phyloP scores from a whole-genome alignment of 2,113 vertebrate genomes.

The Triplophysa dalaica region DNA sequence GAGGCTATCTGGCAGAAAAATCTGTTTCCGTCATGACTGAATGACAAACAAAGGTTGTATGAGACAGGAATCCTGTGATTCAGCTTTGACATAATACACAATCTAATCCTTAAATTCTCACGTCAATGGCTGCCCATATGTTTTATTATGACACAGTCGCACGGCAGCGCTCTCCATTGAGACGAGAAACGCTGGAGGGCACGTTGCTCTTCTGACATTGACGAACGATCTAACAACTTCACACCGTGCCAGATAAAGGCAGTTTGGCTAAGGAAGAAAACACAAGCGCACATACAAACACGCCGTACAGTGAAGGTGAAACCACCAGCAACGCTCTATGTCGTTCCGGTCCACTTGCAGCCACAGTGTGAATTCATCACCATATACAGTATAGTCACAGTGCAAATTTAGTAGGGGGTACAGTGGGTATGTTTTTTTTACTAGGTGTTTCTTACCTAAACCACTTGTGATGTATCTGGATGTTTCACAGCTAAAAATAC shows the following conservation, averaged over 20 bases:
- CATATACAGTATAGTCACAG: no score
- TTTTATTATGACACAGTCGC: constrained; percentile 28
- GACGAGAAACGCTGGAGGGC: constrained; percentile 41
- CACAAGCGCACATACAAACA: constrained; percentile 22
- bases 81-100: constrained; percentile 30
- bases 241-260: constrained; percentile 44
- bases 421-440: no score
- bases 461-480: no score
- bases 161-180: constrained; percentile 10
- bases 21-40: constrained; percentile 15
- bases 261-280: constrained; percentile 24
- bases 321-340: background rate
- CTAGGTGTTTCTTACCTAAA: background rate
- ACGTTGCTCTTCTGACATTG: constrained; percentile 54
- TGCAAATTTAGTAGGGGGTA: no score
- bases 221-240: constrained; percentile 56
- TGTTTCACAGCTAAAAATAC: no score
- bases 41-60: constrained; percentile 15
- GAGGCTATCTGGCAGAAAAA: background rate
- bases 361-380: background rate
- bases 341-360: background rate
- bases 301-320: constrained; percentile 9
- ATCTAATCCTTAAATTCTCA: constrained; percentile 23
- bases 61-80: constrained; percentile 10
- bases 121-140: constrained; percentile 28